Evolutionary conservation across 2,888 invertebrate genomes (phyloP).

Genomic region (Cecidostiba fungosa): DNA sequence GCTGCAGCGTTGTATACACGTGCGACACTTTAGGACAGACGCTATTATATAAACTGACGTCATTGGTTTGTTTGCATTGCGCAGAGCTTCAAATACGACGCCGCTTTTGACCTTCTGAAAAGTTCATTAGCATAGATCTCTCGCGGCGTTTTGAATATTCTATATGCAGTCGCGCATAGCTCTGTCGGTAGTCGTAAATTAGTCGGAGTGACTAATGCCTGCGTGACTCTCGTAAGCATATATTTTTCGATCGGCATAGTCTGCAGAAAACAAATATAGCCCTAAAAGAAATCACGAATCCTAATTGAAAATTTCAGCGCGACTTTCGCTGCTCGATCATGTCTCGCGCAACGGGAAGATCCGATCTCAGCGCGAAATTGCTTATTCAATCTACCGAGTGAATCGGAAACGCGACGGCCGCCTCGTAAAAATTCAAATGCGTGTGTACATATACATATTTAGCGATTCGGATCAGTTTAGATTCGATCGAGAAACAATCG

Average conservation of each 20-base stretch:
- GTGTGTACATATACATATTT: not conserved
- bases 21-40: not conserved
- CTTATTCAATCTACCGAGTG: not conserved
- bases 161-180: not conserved
- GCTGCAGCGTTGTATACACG: too few species aligned
- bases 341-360: not conserved
- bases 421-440: not conserved
- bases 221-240: not conserved
- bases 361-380: not conserved
- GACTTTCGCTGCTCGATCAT: not conserved
- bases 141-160: constrained; percentile 34
- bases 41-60: not conserved
- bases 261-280: not conserved
- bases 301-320: not conserved
- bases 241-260: too few species aligned
- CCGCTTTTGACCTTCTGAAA: constrained; percentile 12
- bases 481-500: constrained; percentile 21
- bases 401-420: not conserved
- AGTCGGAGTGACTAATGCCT: not conserved
- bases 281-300: not conserved
- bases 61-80: not conserved
- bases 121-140: constrained; percentile 42
- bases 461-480: not conserved
- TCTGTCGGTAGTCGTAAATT: constrained; percentile 34
- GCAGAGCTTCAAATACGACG: constrained; percentile 5